Evolutionary conservation across 1,140 invertebrate species (phyloP), one percentile per base, ranked within the genome.

Genomic region (Thaumatotibia leucotreta): DNA sequence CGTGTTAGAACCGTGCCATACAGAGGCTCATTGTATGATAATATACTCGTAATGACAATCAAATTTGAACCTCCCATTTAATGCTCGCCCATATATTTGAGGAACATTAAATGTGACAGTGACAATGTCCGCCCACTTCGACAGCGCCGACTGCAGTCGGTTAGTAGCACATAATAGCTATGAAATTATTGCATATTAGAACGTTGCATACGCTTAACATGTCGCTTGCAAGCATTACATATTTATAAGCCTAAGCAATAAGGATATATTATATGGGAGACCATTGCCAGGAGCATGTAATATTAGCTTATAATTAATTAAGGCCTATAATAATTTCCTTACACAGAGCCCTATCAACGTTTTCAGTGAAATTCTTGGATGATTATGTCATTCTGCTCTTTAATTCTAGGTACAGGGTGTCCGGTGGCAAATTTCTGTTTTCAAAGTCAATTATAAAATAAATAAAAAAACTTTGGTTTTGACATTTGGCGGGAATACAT

Each of bases 11-110:
- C 70, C 66, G 61, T 14, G 17, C 17, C 17, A 45, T 72, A 67
- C 75, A 72, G 80, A 66, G 67, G 79, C 73, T 80, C 64, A 84
- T 86, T 86, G 82, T 86, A 84, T 84, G 84, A 73, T 84, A 86
- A 86, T 86, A 63, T 72, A 61, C 69, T 83, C 64, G 75, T 80
- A 79, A 77, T 72, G 61, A 70, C 72, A 70, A 71, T 72, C 66
- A 70, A 70, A 75, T 72, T 72, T 52, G 71, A 65, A 65, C 80
- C 80, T 72, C 84, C 81, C 74, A 80, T 80, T 75, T 65, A 80
- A 80, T 79, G 78, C 68, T 77, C 63, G 45, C 64, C 49, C 39
- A 65, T 82, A 77, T 80, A 71, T 76, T 75, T 76, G 70, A 65
- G 66, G 65, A 77, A 74, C 52, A 58, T 29, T 58, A n/a, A 58